Base-by-base conservation (phyloP, 2,888 invertebrate genomes). In the Xestia xanthographa region DNA sequence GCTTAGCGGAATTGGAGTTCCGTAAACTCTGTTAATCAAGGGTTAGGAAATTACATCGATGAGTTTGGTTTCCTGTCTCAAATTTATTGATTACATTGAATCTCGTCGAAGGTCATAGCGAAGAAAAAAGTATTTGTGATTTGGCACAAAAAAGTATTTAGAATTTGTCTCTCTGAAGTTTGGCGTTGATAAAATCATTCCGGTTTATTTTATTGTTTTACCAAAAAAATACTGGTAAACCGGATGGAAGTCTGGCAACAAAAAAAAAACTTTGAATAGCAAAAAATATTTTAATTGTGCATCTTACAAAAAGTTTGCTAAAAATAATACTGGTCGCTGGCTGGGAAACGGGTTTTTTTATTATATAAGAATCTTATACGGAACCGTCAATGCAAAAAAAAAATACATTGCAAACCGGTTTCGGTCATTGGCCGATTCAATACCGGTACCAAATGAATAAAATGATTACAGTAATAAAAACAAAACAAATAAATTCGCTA, bases 381-480 rank as follows among this genome's bases (percentile, higher is more conserved):
- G 72, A 77, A 75, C 66, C 67, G 65, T 71, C 26, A 53, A 43
- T 48, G 41, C 74, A 53, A 72, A 76, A 26, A 34, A 62, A 48
- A 75, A 69, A 63, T 65, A 70, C 22, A 71, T n/a, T 17, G 20
- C 22, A 20, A 56, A 86, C 83, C 66, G 76, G 81, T 85, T 75
- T 65, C 77, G 86, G 86, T 82, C 86, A 85, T n/a, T 79, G 87
- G 60, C 78, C 79, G 65, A 60, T 65, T 53, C n/a, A 53, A 65
- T 71, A 76, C 79, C 75, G 74, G 72, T 62, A 58, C 12, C 14
- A 72, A 74, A 78, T 67, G 34, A 45, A 68, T 66, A 72, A 71
- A 86, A 75, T 75, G 65, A 70, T 56, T 26, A 56, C 2, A 17
- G 63, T 65, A 78, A 77, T 67, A 86, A 82, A 83, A 77, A 79